These are phyloP conservation scores for Aleiodes leptofemur DNA, from an alignment of 2,888 invertebrate species.

Conservation along the genomic window DNA sequence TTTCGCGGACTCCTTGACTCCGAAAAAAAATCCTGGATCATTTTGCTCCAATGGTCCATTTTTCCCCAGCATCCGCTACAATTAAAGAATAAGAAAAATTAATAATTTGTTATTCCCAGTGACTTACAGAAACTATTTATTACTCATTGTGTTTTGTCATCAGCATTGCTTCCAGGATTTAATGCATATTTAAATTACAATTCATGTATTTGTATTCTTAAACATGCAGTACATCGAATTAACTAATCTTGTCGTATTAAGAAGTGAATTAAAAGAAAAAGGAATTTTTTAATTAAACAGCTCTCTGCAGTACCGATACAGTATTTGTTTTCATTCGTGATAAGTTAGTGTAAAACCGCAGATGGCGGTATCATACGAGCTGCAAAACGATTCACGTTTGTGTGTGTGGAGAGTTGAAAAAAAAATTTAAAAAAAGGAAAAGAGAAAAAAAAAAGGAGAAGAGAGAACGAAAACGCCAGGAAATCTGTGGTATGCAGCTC, in stretches of 20 bases:
- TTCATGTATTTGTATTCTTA: background rate
- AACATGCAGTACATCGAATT: background rate
- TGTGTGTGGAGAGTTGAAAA: background rate
- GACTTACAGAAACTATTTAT: background rate
- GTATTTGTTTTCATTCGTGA: constrained; percentile 30
- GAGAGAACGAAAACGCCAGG: constrained; percentile 25
- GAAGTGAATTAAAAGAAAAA: background rate
- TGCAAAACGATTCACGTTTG: constrained; percentile 38
- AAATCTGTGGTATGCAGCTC: constrained; percentile 45
- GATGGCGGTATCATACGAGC: constrained; percentile 67
- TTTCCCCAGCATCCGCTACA: too few relatives aligned
- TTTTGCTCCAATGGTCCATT: too few relatives aligned
- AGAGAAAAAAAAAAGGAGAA: too few relatives aligned
- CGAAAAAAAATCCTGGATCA: too few relatives aligned
- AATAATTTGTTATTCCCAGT: constrained; percentile 30
- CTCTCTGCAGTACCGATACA: constrained; percentile 65
- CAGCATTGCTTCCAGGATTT: constrained; percentile 18
- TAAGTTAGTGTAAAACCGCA: constrained; percentile 51
- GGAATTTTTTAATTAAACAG: constrained; percentile 34
- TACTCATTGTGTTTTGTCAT: constrained; percentile 36
- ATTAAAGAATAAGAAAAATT: background rate
- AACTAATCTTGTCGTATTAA: constrained; percentile 2
- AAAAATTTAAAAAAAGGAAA: background rate
- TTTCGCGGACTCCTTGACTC: too few relatives aligned
- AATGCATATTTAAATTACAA: constrained; percentile 7